Conservation (phyloP, 2,113 vertebrate species). For the Oncorhynchus tshawytscha region DNA sequence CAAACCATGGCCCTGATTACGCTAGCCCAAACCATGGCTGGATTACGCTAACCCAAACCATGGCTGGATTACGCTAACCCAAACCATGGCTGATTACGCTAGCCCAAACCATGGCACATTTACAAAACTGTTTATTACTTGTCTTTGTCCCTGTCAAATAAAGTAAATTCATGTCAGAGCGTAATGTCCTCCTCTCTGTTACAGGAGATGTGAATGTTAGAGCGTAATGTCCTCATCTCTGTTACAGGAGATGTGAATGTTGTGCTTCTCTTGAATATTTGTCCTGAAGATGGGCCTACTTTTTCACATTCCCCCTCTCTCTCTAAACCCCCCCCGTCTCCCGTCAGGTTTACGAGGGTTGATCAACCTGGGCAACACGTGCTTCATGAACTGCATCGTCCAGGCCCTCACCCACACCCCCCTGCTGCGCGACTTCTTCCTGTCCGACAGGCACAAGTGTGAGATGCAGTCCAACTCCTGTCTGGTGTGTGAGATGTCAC, state of each 20-base stretch:
- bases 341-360: conserved; percentile 90
- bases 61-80: too few relatives aligned
- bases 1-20: too few relatives aligned
- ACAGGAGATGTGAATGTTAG: too few relatives aligned
- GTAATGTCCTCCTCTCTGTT: too few relatives aligned
- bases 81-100: too few relatives aligned
- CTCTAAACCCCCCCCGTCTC: not conserved
- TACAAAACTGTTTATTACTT: too few relatives aligned
- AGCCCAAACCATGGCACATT: too few relatives aligned
- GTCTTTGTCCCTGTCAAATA: too few relatives aligned
- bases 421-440: conserved; percentile 96
- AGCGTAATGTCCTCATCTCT: not conserved
- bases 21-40: too few relatives aligned
- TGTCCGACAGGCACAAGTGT: conserved; percentile 96
- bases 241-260: not conserved
- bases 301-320: conserved; percentile 9
- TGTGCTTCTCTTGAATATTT: not conserved
- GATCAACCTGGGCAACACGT: conserved; percentile 97
- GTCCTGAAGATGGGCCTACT: not conserved
- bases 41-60: too few relatives aligned
- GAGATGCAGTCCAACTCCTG: conserved; percentile 99
- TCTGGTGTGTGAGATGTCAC: conserved; percentile 98
- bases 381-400: conserved; percentile 99
- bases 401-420: conserved; percentile 98
- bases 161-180: too few relatives aligned